Conservation (phyloP, 92 coral and sea anemone species). For the Heliopora coerulea region DNA sequence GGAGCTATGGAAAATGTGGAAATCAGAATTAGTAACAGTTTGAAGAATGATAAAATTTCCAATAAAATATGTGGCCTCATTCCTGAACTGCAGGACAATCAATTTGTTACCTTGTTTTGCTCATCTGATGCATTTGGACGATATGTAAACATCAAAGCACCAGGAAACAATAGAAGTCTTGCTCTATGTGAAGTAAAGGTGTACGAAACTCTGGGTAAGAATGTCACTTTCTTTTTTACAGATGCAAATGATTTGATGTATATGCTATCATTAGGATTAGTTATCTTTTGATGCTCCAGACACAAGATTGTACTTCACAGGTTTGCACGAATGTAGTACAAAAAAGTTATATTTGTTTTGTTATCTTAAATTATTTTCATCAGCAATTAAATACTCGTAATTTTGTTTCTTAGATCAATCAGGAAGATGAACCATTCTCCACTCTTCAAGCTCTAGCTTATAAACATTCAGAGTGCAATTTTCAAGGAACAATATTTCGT, state of each 20-base stretch:
- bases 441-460: too few relatives aligned
- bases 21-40: not conserved
- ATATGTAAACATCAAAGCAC: constrained; percentile 16
- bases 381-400: too few relatives aligned
- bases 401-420: too few relatives aligned
- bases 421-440: too few relatives aligned
- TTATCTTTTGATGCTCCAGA: too few relatives aligned
- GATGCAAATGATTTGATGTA: not conserved
- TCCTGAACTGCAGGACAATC: not conserved
- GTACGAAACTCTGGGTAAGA: constrained; percentile 28
- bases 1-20: constrained; percentile 13
- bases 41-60: not conserved
- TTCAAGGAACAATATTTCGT: too few relatives aligned
- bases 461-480: too few relatives aligned
- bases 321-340: too few relatives aligned
- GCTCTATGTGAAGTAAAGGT: constrained; percentile 29
- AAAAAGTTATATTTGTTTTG: too few relatives aligned
- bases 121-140: constrained; percentile 17
- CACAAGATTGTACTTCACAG: too few relatives aligned
- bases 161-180: constrained; percentile 13
- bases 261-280: not conserved
- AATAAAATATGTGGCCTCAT: constrained; percentile 16
- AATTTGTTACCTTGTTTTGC: constrained; percentile 2
- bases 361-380: too few relatives aligned
- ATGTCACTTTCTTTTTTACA: not conserved